Evolutionary conservation across 2,113 vertebrate species (phyloP).

Genomic region (Oostethus manadensis): DNA sequence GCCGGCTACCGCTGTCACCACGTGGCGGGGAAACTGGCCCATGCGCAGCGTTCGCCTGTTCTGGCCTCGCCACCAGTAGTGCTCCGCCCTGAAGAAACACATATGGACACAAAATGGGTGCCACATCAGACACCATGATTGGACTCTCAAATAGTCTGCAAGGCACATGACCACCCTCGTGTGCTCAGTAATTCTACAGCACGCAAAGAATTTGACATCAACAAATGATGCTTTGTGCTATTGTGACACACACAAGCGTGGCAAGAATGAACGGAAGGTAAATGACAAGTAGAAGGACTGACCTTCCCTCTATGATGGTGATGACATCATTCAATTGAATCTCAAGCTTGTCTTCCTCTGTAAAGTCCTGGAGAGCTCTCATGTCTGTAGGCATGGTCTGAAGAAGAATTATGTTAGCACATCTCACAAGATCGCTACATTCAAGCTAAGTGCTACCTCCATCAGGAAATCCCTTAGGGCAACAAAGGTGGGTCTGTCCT

Average conservation of each 20-base stretch:
- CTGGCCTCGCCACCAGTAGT: constrained; percentile 99
- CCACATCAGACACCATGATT: background rate
- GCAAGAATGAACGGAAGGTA: background rate
- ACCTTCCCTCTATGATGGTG: constrained; percentile 98
- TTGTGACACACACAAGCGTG: background rate
- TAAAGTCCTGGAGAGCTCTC: constrained; percentile 94
- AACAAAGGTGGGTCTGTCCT: constrained; percentile 91
- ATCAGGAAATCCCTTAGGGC: constrained; percentile 92
- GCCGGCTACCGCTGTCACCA: constrained; percentile 92
- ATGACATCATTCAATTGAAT: constrained; percentile 95
- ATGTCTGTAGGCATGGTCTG: constrained; percentile 96
- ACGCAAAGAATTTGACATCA: constrained; percentile 20
- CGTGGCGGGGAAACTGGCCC: constrained; percentile 93
- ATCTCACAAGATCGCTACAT: background rate
- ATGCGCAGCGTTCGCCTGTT: constrained; percentile 90
- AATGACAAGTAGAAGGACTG: constrained; percentile 23
- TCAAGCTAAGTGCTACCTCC: constrained; percentile 74
- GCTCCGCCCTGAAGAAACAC: constrained; percentile 81
- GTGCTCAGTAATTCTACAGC: constrained; percentile 4
- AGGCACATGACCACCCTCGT: background rate
- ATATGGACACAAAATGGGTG: background rate
- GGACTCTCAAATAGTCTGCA: background rate
- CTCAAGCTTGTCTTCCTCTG: constrained; percentile 88
- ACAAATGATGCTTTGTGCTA: constrained; percentile 30
- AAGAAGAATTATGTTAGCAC: background rate